Evolutionary conservation across 1,140 invertebrate species (phyloP).

Genomic region (Habropoda laboriosa): DNA sequence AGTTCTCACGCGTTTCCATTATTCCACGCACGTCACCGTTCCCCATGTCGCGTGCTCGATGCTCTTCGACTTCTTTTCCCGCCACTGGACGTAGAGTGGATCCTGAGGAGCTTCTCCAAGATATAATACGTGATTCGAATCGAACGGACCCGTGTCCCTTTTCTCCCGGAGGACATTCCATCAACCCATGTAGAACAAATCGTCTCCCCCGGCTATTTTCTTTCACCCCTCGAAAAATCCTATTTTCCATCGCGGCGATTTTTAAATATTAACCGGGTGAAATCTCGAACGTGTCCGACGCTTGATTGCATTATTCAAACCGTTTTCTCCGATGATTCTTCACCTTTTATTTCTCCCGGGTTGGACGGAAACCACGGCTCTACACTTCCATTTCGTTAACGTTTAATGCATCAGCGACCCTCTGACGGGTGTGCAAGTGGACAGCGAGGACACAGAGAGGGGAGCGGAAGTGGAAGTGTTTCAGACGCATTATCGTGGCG

Average conservation of each 20-base stretch:
- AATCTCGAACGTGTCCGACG: too few species aligned
- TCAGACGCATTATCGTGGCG: neutral
- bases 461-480: neutral
- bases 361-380: too few species aligned
- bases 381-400: neutral
- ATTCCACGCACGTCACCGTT: neutral
- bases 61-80: neutral
- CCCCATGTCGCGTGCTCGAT: neutral
- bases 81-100: neutral
- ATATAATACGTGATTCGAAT: slow-evolving; percentile 17
- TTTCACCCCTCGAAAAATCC: too few species aligned
- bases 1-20: neutral
- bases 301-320: too few species aligned
- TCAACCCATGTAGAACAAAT: neutral
- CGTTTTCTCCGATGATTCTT: too few species aligned
- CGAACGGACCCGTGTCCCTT: neutral
- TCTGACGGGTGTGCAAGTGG: neutral
- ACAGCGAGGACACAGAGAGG: neutral
- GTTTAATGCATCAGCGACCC: neutral
- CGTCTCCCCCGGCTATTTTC: neutral
- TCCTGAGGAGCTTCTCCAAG: neutral
- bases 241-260: too few species aligned
- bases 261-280: too few species aligned
- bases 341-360: too few species aligned
- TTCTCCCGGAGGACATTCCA: neutral